Evolutionary conservation across 2,113 vertebrate species (phyloP).

Genomic region (Trichechus manatus): DNA sequence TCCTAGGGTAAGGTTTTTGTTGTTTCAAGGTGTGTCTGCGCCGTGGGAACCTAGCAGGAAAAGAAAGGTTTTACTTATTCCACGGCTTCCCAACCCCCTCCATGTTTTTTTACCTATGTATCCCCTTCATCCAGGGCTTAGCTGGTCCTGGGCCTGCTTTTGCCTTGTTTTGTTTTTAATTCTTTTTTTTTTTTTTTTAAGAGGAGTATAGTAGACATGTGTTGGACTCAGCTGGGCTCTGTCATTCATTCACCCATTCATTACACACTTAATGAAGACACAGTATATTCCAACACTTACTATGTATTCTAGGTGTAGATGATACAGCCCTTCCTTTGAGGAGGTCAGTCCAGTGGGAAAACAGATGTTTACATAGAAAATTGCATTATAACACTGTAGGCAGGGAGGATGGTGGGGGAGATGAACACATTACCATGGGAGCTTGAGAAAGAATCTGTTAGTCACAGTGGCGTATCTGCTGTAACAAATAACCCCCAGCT

Average conservation of each 20-base stretch:
- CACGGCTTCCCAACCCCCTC: fast-evolving
- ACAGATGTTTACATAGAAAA: not conserved
- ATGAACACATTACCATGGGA: not conserved
- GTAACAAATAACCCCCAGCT: not conserved
- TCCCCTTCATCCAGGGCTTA: not conserved
- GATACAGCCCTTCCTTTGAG: not conserved
- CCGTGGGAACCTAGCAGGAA: not conserved
- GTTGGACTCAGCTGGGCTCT: not conserved
- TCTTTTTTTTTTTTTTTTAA: not conserved
- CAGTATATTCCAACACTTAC: not conserved
- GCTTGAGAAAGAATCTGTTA: not conserved
- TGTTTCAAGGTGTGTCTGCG: not conserved
- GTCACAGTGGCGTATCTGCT: not conserved
- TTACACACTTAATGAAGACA: not conserved
- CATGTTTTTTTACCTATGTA: not conserved
- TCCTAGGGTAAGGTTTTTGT: slow-evolving; percentile 39
- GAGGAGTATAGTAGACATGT: not conserved
- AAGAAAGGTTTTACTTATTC: no score
- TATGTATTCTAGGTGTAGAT: not conserved
- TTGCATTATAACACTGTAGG: not conserved
- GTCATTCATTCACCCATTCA: not conserved
- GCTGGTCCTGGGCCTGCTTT: not conserved
- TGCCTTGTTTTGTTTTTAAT: not conserved
- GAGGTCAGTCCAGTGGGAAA: not conserved
- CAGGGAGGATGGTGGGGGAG: not conserved